Conservation (phyloP, 2,888 invertebrate species). For the Lasiommata megera region DNA sequence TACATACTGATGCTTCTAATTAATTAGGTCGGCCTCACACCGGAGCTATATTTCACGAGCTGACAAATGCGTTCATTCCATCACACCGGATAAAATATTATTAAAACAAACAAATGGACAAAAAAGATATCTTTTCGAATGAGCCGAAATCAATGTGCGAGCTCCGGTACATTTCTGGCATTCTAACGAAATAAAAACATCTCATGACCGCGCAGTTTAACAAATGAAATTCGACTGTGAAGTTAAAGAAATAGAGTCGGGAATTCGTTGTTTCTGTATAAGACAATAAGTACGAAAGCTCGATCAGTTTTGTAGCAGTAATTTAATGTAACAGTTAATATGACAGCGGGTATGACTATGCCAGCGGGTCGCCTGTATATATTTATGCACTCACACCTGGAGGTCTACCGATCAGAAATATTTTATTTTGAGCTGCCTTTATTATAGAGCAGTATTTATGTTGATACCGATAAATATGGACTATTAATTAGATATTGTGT, state of each 20-base stretch:
- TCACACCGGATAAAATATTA: slow-evolving; percentile 80
- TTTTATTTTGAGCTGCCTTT: slow-evolving; percentile 72
- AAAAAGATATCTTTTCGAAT: slow-evolving; percentile 77
- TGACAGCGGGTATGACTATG: slow-evolving; percentile 78
- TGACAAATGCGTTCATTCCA: slow-evolving; percentile 80
- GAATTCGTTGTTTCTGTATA: slow-evolving; percentile 37
- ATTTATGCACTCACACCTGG: slow-evolving; percentile 81
- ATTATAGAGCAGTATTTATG: slow-evolving; percentile 72
- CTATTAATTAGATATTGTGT: slow-evolving; percentile 77
- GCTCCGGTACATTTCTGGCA: slow-evolving; percentile 64
- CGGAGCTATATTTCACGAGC: slow-evolving; percentile 70
- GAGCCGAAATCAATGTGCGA: slow-evolving; percentile 81
- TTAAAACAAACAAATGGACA: slow-evolving; percentile 80
- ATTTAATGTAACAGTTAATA: slow-evolving; percentile 82
- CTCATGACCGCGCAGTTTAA: slow-evolving; percentile 27
- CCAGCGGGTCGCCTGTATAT: slow-evolving; percentile 78
- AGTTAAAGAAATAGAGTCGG: slow-evolving; percentile 19
- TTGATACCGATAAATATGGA: slow-evolving; percentile 67
- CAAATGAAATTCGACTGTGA: slow-evolving; percentile 34
- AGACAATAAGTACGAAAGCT: slow-evolving; percentile 65
- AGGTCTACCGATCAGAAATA: slow-evolving; percentile 63
- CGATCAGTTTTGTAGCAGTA: slow-evolving; percentile 71
- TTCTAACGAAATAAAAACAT: slow-evolving; percentile 37
- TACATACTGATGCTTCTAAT: slow-evolving; percentile 63
- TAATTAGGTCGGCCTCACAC: slow-evolving; percentile 66